phyloP scores from a whole-genome alignment of 2,113 vertebrate species.

The Oreochromis tanganicae region DNA sequence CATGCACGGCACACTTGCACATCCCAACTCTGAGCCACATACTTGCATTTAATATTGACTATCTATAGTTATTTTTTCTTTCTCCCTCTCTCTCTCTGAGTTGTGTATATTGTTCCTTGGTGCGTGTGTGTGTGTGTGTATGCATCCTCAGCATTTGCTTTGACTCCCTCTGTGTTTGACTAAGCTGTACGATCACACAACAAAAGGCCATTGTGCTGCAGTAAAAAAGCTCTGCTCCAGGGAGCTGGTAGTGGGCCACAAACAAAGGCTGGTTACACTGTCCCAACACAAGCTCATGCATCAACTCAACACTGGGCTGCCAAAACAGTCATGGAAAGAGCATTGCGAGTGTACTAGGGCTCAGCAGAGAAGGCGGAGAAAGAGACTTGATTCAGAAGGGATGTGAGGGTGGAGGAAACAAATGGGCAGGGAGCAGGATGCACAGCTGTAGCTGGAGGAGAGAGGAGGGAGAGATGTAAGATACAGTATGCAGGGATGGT shows the following conservation, averaged over 20 bases:
- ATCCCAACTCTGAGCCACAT: background rate
- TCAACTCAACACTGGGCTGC: constrained; percentile 32
- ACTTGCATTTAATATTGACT: background rate
- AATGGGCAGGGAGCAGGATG: constrained; percentile 13
- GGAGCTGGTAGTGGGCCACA: constrained; percentile 60
- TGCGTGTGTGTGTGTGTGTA: background rate
- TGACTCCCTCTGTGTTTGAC: constrained; percentile 39
- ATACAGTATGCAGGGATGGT: background rate
- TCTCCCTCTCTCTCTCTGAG: background rate
- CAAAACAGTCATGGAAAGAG: constrained; percentile 35
- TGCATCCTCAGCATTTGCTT: constrained; percentile 54
- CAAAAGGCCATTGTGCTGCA: constrained; percentile 63
- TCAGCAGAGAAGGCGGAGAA: background rate
- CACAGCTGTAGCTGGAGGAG: constrained; percentile 28
- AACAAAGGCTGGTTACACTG: constrained; percentile 63
- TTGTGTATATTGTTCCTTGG: background rate
- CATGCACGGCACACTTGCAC: background rate
- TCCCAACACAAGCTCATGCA: constrained; percentile 53
- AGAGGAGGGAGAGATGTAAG: background rate
- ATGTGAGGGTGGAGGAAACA: constrained; percentile 4
- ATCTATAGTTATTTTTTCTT: background rate
- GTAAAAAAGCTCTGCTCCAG: constrained; percentile 52
- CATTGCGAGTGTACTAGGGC: background rate
- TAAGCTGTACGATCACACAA: constrained; percentile 56
- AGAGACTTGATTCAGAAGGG: constrained; percentile 10